Base-by-base conservation (phyloP, 37 sponge, comb jelly and placozoan species). In the Petrosia ficiformis region DNA sequence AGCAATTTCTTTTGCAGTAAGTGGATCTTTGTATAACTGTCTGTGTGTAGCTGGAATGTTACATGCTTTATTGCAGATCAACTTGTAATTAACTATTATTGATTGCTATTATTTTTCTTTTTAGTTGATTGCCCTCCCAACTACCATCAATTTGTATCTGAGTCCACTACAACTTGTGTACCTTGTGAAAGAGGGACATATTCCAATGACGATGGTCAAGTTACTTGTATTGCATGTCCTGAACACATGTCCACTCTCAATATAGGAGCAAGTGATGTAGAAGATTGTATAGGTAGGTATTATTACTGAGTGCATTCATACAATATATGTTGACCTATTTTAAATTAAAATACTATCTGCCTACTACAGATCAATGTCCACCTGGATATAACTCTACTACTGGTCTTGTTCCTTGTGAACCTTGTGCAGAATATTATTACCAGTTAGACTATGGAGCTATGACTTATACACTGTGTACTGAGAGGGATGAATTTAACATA, bases 1-100 rank as follows among this genome's bases (percentile, higher is more conserved):
- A 29, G 63, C 25, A 61, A 61, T 29, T 61, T 26, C n/a, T 6
- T 61, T 6, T 61, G 63, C 28, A n/a, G 63, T 61, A n/a, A 61
- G 63, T 61, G 63, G n/a, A n/a, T n/a, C n/a, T n/a, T n/a, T n/a
- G n/a, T n/a, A n/a, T n/a, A n/a, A n/a, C n/a, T n/a, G n/a, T n/a
- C n/a, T n/a, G n/a, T n/a, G n/a, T n/a, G n/a, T n/a, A n/a, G n/a
- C n/a, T n/a, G n/a, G n/a, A n/a, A n/a, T n/a, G n/a, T n/a, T n/a
- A n/a, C n/a, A n/a, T n/a, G n/a, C n/a, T n/a, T n/a, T n/a, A n/a
- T n/a, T n/a, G n/a, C n/a, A n/a, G n/a, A n/a, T n/a, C n/a, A n/a
- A 48, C 14, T 8, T 48, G 54, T 19, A 19, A 14, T 48, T 14
- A 48, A 19, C 14, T 48, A 48, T 48, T 14, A 48, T 48, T 8